Evolutionary conservation across 2,888 invertebrate genomes (phyloP).

Genomic region (Melinopterus prodromus): DNA sequence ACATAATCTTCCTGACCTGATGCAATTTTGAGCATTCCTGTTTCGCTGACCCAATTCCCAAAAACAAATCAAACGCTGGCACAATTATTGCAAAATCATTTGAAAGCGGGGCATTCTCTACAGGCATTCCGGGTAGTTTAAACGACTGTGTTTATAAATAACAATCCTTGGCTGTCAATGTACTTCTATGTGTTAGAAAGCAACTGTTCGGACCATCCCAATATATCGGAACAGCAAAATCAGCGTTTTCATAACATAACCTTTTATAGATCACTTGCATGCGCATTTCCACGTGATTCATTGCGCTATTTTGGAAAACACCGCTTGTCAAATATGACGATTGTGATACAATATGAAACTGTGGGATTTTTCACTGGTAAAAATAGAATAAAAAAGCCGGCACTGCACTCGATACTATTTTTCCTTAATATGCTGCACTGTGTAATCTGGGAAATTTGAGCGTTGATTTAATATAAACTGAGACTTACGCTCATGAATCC

Average conservation of each 20-base stretch:
- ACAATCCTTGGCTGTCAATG: conserved; percentile 4
- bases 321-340: too few relatives aligned
- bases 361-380: neutral
- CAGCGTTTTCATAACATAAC: neutral
- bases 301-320: neutral
- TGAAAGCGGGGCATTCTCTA: neutral
- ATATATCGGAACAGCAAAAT: neutral
- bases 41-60: neutral
- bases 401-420: neutral
- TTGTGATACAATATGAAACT: too few relatives aligned
- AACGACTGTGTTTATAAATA: neutral
- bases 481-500: conserved; percentile 35
- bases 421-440: neutral
- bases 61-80: neutral
- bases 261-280: neutral
- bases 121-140: neutral
- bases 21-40: neutral
- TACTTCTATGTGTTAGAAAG: neutral
- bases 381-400: neutral
- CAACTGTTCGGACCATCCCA: neutral
- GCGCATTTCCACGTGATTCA: neutral
- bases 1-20: neutral
- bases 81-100: neutral
- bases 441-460: neutral
- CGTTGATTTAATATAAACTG: neutral